A percentile compares a stretch with the other conserved stretches of the same genome.
These are phyloP conservation scores for Mustela nigripes DNA, from an alignment of 2,113 vertebrate species.

Conservation along the genomic window DNA sequence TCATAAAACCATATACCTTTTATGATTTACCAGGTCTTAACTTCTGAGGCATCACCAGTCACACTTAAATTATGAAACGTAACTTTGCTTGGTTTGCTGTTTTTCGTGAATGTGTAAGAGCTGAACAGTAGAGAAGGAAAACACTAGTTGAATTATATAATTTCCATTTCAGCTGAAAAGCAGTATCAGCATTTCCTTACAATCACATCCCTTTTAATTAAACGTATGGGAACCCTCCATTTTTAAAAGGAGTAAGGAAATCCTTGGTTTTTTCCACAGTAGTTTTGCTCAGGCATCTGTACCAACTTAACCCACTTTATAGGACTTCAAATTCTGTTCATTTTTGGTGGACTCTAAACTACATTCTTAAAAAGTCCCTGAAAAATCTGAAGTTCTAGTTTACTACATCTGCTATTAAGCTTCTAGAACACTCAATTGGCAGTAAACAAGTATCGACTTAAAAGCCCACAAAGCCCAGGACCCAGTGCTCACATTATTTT, in stretches of 20 bases:
- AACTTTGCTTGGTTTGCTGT: not conserved
- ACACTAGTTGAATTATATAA: slow-evolving; percentile 28
- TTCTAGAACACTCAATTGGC: not conserved
- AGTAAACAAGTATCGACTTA: not conserved
- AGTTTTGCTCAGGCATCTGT: not conserved
- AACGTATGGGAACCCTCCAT: not conserved
- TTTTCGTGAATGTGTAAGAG: slow-evolving; percentile 30
- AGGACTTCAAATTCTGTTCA: not conserved
- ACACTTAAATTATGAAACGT: not conserved
- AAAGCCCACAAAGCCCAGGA: not conserved
- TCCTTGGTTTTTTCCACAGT: not conserved
- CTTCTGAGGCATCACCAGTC: slow-evolving; percentile 27
- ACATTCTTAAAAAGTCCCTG: not conserved
- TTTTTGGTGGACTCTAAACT: not conserved
- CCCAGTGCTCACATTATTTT: not conserved
- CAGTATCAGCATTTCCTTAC: not conserved
- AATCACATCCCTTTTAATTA: not conserved
- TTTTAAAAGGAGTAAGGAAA: not conserved
- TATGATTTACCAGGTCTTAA: slow-evolving; percentile 53
- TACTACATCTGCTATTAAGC: not conserved
- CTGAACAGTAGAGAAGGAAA: slow-evolving; percentile 64
- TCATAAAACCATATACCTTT: slow-evolving; percentile 60
- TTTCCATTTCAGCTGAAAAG: slow-evolving; percentile 45
- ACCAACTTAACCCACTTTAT: not conserved
- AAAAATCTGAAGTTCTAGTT: not conserved